phyloP scores from a whole-genome alignment of 2,888 invertebrate species.

The Melinaea marsaeus region DNA sequence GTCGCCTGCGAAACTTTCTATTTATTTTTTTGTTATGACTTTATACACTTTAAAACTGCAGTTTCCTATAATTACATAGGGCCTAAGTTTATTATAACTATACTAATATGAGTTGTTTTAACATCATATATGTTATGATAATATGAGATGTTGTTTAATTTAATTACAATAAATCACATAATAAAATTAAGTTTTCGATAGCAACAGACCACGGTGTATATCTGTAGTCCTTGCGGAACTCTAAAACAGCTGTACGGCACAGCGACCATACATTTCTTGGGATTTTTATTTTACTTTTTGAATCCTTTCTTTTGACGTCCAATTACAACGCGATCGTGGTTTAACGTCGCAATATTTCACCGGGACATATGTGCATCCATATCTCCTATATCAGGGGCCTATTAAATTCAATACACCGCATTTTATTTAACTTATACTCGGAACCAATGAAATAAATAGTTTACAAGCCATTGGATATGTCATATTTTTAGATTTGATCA shows the following conservation, averaged over 20 bases:
- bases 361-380: conserved; percentile 30
- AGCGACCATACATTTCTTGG: not conserved
- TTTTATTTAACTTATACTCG: too few relatives aligned
- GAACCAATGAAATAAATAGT: not conserved
- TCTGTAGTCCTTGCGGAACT: not conserved
- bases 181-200: not conserved
- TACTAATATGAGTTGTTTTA: too few relatives aligned
- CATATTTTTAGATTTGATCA: not conserved
- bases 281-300: conserved; percentile 10
- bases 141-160: too few relatives aligned
- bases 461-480: not conserved
- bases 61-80: too few relatives aligned
- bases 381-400: conserved; percentile 19
- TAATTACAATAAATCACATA: too few relatives aligned
- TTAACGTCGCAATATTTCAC: conserved; percentile 22
- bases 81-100: too few relatives aligned
- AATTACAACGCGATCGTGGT: conserved; percentile 25
- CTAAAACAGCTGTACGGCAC: not conserved
- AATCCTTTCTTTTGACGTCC: conserved; percentile 14
- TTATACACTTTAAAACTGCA: too few relatives aligned
- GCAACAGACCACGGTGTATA: not conserved
- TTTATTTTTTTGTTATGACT: too few relatives aligned
- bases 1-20: too few relatives aligned
- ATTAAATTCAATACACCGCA: conserved; percentile 16
- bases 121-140: too few relatives aligned